Base-by-base conservation (phyloP, 2,888 invertebrate genomes). In the Pristionchus arcanus region DNA sequence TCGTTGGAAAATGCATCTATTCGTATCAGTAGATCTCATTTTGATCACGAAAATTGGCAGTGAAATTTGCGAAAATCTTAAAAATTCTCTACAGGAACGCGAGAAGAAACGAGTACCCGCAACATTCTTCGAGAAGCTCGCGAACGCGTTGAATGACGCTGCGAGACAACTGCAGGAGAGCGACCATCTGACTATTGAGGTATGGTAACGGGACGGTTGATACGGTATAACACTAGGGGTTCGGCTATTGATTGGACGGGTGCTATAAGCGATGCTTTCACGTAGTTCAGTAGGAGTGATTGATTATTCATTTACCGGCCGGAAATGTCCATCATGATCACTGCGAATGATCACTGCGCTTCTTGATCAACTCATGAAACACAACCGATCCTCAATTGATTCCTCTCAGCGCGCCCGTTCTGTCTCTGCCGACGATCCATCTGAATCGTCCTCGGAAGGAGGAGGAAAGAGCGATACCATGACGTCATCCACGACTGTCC, bases 161-260 rank as follows among this genome's bases (percentile, higher is more conserved):
- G 93, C 93, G 16, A 90, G 90, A 59, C 91, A 92, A 87, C 90
- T 93, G 71, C 93, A 93, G 55, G 93, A 93, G 81, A 90, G 91
- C n/a, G 93, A 93, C 84, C 93, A 93, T 91, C 89, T 92, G 37
- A 91, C 91, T 34, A 90, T 93, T 19, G 93, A 93, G 92, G 92
- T 91, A 25, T 15, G 53, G 34, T 21, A 53, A 59, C 11, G 25
- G 53, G 5, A 31, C 68, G 31, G 16, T 74, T 34, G 31, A 49
- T 34, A 71, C 71, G 31, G 34, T 34, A 71, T n/a, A n/a, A n/a
- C n/a, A n/a, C n/a, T n/a, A n/a, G n/a, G n/a, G n/a, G n/a, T n/a
- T n/a, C n/a, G 31, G 71, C 3, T 19, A 28, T 31, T 15, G 16
- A 31, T 31, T 71, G 16, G n/a, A n/a, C n/a, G n/a, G n/a, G n/a